Conservation (phyloP, 30 jellyfish, hydroid and myxozoan species). For the Hydra vulgaris region DNA sequence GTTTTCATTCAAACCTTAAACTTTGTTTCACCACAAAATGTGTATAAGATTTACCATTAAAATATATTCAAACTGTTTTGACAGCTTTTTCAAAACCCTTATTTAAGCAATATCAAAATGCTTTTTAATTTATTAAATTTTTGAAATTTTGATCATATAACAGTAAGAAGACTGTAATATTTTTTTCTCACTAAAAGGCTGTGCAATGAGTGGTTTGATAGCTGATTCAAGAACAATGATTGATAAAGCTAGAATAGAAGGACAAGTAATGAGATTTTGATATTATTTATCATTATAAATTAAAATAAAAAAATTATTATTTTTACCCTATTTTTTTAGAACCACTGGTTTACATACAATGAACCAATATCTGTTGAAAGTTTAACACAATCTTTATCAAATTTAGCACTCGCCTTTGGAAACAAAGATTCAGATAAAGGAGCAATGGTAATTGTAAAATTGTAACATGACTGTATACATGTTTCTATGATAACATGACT, state of each 20-base stretch:
- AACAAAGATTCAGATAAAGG: conserved; percentile 91
- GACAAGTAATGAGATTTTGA: conserved; percentile 49
- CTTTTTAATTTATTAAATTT: too few species aligned
- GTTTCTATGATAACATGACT: too few species aligned
- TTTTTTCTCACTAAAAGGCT: conserved; percentile 48
- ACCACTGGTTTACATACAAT: conserved; percentile 99
- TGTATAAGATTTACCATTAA: too few species aligned
- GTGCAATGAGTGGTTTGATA: conserved; percentile 99
- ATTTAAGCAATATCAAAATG: too few species aligned
- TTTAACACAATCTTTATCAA: conserved; percentile 87
- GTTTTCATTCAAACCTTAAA: too few species aligned
- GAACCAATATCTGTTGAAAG: conserved; percentile 95
- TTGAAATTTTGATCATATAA: too few species aligned
- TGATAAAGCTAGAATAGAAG: conserved; percentile 97
- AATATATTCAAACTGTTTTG: too few species aligned
- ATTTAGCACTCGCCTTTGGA: conserved; percentile 92
- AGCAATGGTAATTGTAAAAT: conserved; percentile 70
- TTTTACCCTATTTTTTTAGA: conserved; percentile 28
- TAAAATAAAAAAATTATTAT: too few species aligned
- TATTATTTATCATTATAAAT: too few species aligned
- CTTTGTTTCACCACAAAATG: too few species aligned
- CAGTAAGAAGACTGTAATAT: too few species aligned
- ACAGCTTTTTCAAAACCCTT: too few species aligned
- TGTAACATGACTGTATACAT: neutral
- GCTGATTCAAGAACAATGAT: conserved; percentile 99